phyloP scores from a whole-genome alignment of 2,888 invertebrate genomes.

The Dinocampus coccinellae region DNA sequence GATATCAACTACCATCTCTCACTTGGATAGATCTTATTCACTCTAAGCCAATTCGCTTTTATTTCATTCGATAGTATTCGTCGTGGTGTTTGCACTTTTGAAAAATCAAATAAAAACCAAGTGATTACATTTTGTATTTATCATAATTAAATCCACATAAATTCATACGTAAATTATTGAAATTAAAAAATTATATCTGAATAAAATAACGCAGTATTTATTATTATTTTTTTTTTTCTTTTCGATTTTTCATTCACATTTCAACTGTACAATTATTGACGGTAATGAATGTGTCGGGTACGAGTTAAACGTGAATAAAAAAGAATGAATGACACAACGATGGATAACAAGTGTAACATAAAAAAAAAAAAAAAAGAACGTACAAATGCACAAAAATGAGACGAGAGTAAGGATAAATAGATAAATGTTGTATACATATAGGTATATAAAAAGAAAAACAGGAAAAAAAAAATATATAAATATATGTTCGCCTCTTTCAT shows the following conservation, averaged over 20 bases:
- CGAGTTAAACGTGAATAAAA: slow-evolving; percentile 10
- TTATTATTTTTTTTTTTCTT: too few relatives aligned
- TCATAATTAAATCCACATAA: too few relatives aligned
- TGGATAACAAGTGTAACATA: neutral
- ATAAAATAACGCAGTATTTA: too few relatives aligned
- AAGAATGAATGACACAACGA: neutral
- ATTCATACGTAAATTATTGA: too few relatives aligned
- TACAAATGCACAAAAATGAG: slow-evolving; percentile 2
- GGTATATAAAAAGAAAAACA: neutral
- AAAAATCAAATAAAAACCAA: neutral
- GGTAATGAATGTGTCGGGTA: slow-evolving; percentile 23
- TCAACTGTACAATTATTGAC: slow-evolving; percentile 55
- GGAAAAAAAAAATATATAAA: too few relatives aligned
- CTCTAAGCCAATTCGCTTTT: neutral
- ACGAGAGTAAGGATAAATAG: too few relatives aligned
- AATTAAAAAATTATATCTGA: too few relatives aligned
- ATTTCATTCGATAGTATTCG: neutral
- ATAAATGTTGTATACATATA: neutral
- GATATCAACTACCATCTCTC: slow-evolving; percentile 44
- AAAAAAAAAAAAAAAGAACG: slow-evolving; percentile 1
- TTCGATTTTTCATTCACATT: slow-evolving; percentile 56
- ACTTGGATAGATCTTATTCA: slow-evolving; percentile 1
- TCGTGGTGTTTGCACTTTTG: slow-evolving; percentile 2
- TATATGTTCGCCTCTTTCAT: neutral
- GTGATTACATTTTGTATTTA: neutral